Evolutionary conservation across 23 tunicate genomes (phyloP), one percentile per base, ranked within the genome.

Genomic region (Aplidium turbinatum): DNA sequence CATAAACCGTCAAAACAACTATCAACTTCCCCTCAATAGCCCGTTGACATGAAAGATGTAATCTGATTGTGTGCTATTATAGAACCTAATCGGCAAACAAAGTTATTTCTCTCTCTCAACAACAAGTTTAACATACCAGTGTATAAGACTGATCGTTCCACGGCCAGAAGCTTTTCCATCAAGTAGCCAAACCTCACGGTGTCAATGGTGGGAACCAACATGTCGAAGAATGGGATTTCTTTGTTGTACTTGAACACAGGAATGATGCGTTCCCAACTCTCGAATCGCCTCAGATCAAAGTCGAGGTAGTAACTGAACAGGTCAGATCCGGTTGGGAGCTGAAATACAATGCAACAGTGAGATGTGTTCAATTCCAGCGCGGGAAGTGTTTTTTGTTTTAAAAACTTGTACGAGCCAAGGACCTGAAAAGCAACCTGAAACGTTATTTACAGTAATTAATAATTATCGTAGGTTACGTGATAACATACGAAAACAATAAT

Each of bases 151-250:
- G 99, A 95, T 58, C 68, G 70, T 7, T 84, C 69, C 11, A 95
- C 91, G 9, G 80, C 86, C 40, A 95, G 82, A n/a, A 95, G 58
- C 58, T 95, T 95, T 57, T 89, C 99, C 99, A 95, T 95, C 40
- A 95, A 33, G 56, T 83, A 95, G 7, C 99, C 99, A 60, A 77
- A 95, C 40, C 99, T 74, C 54, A 85, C 88, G 1, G 99, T 95
- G 54, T 95, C 99, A 28, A 95, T 77, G 34, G 99, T 95, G 13
- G 99, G 99, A 33, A 95, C 99, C 68, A 95, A 76, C 78, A 95
- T 89, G 55, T 95, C 99, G 38, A 95, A 95, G 83, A 95, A 95
- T n/a, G 93, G 92, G 21, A 61, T 35, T 36, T 89, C 88, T 33
- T 80, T 20, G 67, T 79, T 46, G 77, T 95, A 95, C 70, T 88